Evolutionary conservation across 2,888 invertebrate genomes (phyloP), one percentile per base, ranked within the genome.

Genomic region (Pristionchus entomophagus): DNA sequence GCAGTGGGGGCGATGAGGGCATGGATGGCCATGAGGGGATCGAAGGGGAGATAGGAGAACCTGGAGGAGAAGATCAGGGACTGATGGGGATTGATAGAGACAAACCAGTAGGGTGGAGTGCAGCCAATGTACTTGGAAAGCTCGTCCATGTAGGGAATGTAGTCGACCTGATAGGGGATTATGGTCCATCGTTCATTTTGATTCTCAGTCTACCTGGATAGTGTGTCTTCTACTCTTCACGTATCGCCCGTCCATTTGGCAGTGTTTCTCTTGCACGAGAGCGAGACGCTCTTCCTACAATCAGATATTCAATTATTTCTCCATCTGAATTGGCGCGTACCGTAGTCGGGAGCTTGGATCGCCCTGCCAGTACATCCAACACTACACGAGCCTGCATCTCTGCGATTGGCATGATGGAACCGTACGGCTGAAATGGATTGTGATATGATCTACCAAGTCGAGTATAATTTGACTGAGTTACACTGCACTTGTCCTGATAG

Each of bases 381-480:
- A 94, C 94, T 88, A 94, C 93, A 12, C 95, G 91, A 56, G 94
- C 93, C 89, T 95, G 95, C 90, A 95, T 90, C 88, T 95, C 95
- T n/a, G 94, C 92, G 1, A 94, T 94, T 0, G 95, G 94, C 91
- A 94, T 94, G n/a, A 95, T 91, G 4, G 94, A 94, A 14, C 95
- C 95, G 26, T 93, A 89, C 0, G 94, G 94, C 91, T 84, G 83
- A 45, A 84, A n/a, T 69, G 38, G 22, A 17, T 14, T 35, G 4
- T 22, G 35, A 35, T 29, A 65, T 56, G 22, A 17, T 56, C 56
- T 17, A 17, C 49, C 17, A 8, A 12, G 10, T 49, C 49, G 49
- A 49, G 17, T 49, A 22, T 17, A 49, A 49, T 49, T 17, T 49
- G 8, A 22, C n/a, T 22, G 6, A 59, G 22, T 17, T 12, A 19